Base-by-base conservation (phyloP, 2,113 vertebrate genomes). In the Stigmatopora nigra region DNA sequence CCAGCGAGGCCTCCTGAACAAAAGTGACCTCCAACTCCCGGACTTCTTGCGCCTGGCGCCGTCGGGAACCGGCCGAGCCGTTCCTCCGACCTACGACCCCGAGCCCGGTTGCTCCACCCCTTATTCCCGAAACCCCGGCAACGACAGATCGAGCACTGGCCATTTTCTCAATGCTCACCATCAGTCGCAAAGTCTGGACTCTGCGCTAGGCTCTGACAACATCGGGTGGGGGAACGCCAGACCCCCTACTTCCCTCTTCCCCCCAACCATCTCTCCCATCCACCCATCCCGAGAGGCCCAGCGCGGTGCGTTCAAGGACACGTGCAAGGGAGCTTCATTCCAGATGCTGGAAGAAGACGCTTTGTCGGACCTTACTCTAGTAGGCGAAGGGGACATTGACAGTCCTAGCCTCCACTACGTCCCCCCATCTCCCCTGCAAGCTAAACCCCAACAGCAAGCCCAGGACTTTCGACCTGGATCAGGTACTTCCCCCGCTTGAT, bases 1-100 rank as follows among this genome's bases (percentile, higher is more conserved):
- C 93, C 96, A 99, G 86, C 94, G 97, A 81, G 97, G 97, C 89
- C 89, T 98, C 88, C 91, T 98, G 85, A 94, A 94, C 84, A 98
- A 95, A 90, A 95, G 94, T 64, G 92, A 99, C 86, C 92, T 99
- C 72, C 85, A 95, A 80, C 90, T 99, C 72, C 96, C 96, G 0
- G 96, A 96, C 74, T 99, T 99, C 73, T 92, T 99, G 77, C 95
- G 95, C 52, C 84, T 95, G 73, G 91, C 90, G 0, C 72, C 87
- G 13, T 73, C 22, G 62, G 73, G 73, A 9, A 74, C 81, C 52
- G 58, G 61, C 61, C 75, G 45, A 61, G 69, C 72, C 2, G 71
- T 55, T 0, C 65, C 76, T 58, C 77, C 77, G 52, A 71, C 72
- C 58, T 5, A 62, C 44, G 35, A 67, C 73, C 10, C 67, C 2